Conservation (phyloP, 2,888 invertebrate genomes). For the Drosophila incognita region DNA sequence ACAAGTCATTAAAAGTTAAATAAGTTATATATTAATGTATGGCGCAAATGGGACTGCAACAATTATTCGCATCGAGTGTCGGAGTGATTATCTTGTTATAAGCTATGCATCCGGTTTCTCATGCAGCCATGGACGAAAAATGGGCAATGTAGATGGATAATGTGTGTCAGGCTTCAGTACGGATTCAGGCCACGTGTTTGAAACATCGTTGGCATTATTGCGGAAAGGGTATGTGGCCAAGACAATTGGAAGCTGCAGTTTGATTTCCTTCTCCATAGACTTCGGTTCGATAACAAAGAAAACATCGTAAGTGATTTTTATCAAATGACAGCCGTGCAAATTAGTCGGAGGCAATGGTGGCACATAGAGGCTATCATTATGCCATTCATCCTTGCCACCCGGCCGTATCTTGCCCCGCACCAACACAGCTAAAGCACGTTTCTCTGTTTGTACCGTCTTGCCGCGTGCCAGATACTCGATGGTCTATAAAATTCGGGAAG, state of each 20-base stretch:
- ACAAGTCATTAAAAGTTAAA: conserved; percentile 55
- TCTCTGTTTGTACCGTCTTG: conserved; percentile 94
- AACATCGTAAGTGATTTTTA: conserved; percentile 96
- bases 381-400: conserved; percentile 93
- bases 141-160: conserved; percentile 95
- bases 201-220: conserved; percentile 87
- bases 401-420: conserved; percentile 92
- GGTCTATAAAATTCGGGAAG: conserved; percentile 86
- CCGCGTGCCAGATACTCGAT: conserved; percentile 95
- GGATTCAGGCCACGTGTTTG: conserved; percentile 86
- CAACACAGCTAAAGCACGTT: conserved; percentile 92
- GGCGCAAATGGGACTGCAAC: conserved; percentile 60
- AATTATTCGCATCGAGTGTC: conserved; percentile 28
- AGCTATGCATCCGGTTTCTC: conserved; percentile 86
- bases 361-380: conserved; percentile 94
- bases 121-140: conserved; percentile 95
- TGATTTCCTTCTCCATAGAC: conserved; percentile 95
- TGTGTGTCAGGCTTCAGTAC: conserved; percentile 93
- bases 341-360: conserved; percentile 97
- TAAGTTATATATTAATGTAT: conserved; percentile 66
- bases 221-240: conserved; percentile 96
- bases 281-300: conserved; percentile 96
- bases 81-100: neutral
- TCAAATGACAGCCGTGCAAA: conserved; percentile 96
- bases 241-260: conserved; percentile 95